These are phyloP conservation scores for Idaea straminata DNA, from an alignment of 2,888 invertebrate genomes.

Conservation along the genomic window DNA sequence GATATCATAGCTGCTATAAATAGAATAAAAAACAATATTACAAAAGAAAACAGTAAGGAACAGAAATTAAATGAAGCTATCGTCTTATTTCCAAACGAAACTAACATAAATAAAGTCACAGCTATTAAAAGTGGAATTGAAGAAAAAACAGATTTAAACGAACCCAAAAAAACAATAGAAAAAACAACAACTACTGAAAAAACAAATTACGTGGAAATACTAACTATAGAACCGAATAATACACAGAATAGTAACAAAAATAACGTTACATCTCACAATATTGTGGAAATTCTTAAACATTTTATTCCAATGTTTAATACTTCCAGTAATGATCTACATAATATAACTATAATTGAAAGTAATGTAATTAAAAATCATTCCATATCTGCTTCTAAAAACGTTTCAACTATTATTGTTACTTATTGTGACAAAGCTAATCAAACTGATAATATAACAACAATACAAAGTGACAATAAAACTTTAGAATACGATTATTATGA, in stretches of 20 bases:
- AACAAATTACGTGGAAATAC: slow-evolving; percentile 60
- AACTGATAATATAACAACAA: slow-evolving; percentile 31
- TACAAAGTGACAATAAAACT: slow-evolving; percentile 23
- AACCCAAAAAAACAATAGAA: slow-evolving; percentile 20
- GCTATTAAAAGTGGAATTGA: slow-evolving; percentile 64
- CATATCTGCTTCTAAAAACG: slow-evolving; percentile 59
- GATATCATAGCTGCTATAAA: slow-evolving; percentile 71
- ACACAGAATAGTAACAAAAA: slow-evolving; percentile 44
- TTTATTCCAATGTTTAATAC: slow-evolving; percentile 71
- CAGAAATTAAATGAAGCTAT: slow-evolving; percentile 66
- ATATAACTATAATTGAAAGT: slow-evolving; percentile 69
- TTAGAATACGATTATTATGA: slow-evolving; percentile 38
- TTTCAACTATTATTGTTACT: slow-evolving; percentile 69
- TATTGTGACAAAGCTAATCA: slow-evolving; percentile 65
- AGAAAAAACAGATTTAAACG: slow-evolving; percentile 49
- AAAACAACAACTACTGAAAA: slow-evolving; percentile 34
- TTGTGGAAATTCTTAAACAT: slow-evolving; percentile 69
- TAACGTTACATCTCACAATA: slow-evolving; percentile 56
- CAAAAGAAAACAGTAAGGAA: slow-evolving; percentile 44
- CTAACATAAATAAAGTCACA: slow-evolving; percentile 32
- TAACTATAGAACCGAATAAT: slow-evolving; percentile 68
- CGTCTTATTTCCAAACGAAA: slow-evolving; percentile 45
- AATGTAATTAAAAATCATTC: slow-evolving; percentile 64
- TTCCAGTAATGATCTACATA: slow-evolving; percentile 66
- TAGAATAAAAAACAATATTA: slow-evolving; percentile 64